Evolutionary conservation across 2,888 invertebrate species (phyloP), one percentile per base, ranked within the genome.

Genomic region (Yponomeuta malinellus): DNA sequence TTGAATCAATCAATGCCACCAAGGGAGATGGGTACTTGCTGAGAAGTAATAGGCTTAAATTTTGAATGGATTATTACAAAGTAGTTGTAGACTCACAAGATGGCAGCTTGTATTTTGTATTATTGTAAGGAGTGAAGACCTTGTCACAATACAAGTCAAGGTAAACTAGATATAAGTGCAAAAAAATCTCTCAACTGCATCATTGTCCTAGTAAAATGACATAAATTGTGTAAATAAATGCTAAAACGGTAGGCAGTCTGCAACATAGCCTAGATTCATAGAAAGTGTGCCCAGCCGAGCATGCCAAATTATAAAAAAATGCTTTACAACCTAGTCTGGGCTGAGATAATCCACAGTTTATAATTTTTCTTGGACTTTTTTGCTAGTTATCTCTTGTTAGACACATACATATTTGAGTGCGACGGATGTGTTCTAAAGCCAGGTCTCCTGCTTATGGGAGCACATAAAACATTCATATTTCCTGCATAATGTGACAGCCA

Each of bases 261-360:
- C 65, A 74, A 76, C 72, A 31, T 65, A 65, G 77, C 78, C 81
- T 80, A 81, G 78, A 77, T 81, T 71, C 74, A 63, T 82, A 84
- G 84, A 85, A 85, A 85, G 83, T 84, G 78, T 79, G 77, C 70
- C 71, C 81, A 83, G 73, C 72, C 71, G 80, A 76, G 76, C 78
- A 74, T 81, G 73, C 72, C 76, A 65, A 65, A 31, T 29, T 29
- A 31, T 64, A 31, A 65, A 65, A 23, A 31, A 65, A 33, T 31
- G 33, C 31, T 31, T 31, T 33, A 65, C 33, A 33, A 31, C 65
- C 65, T 65, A 33, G 31, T 65, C 65, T 33, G 29, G 65, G 12
- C 65, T 33, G 65, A 65, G 65, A 65, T 31, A 59, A 59, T 59
- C 52, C 15, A 15, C 52, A 59, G 15, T 59, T 1, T 23, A 23